Evolutionary conservation across 1,140 invertebrate genomes (phyloP).

Genomic region (Pectinophora gossypiella): DNA sequence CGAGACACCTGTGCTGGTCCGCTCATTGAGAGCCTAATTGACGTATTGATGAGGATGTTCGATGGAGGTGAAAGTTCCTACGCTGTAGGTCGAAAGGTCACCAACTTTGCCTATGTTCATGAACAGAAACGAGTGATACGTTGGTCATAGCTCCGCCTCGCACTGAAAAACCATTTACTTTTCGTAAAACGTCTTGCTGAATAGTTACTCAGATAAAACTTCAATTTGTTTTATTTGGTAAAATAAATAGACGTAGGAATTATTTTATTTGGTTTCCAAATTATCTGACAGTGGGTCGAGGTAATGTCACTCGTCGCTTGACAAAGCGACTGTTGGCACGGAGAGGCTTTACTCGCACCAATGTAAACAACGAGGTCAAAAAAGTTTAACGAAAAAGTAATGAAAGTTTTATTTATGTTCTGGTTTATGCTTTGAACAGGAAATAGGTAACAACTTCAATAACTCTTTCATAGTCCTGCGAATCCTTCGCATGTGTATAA

Average conservation of each 20-base stretch:
- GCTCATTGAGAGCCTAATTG: constrained; percentile 46
- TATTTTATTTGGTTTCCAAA: constrained; percentile 67
- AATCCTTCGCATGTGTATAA: too few relatives aligned
- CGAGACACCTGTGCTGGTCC: constrained; percentile 44
- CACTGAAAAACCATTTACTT: too few relatives aligned
- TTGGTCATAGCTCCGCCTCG: too few relatives aligned
- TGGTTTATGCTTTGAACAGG: constrained; percentile 40
- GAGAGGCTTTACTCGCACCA: constrained; percentile 64
- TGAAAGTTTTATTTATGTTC: constrained; percentile 57
- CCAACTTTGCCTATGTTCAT: neutral
- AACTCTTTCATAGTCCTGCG: neutral
- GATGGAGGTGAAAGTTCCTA: constrained; percentile 9
- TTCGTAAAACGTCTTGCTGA: too few relatives aligned
- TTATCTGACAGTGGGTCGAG: constrained; percentile 65
- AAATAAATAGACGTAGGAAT: constrained; percentile 41
- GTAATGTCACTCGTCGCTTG: constrained; percentile 68
- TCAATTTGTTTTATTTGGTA: neutral
- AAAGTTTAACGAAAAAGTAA: constrained; percentile 59
- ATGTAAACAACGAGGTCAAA: constrained; percentile 61
- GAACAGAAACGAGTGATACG: too few relatives aligned
- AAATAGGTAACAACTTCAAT: constrained; percentile 38
- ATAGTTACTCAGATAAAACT: too few relatives aligned
- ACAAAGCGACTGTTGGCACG: constrained; percentile 71
- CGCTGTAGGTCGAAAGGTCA: neutral
- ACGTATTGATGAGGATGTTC: constrained; percentile 42